These are phyloP conservation scores for Ptychobarbus kaznakovi DNA, from an alignment of 2,797 vertebrate species.

Conservation along the genomic window DNA sequence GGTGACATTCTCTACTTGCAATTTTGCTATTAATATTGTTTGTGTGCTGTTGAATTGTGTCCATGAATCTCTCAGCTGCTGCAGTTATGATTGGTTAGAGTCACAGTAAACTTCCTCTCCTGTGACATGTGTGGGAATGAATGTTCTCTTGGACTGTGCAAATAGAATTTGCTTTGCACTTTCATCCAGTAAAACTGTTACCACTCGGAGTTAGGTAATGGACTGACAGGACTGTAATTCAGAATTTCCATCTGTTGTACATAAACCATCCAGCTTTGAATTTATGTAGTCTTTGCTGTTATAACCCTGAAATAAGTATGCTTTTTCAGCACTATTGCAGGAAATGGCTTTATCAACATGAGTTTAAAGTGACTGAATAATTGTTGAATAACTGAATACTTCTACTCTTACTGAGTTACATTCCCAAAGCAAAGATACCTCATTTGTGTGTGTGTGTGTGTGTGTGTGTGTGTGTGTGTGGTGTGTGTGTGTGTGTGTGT, in stretches of 20 bases:
- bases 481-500: no score
- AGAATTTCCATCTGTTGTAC: background rate
- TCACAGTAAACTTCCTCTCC: constrained; percentile 32
- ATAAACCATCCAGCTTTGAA: background rate
- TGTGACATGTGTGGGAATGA: constrained; percentile 8
- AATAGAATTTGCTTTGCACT: constrained; percentile 14
- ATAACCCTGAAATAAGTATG: background rate
- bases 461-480: no score
- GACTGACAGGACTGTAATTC: background rate
- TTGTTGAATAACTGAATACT: background rate
- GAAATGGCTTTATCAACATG: background rate
- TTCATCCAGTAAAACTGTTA: constrained; percentile 23
- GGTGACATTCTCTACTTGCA: constrained; percentile 28
- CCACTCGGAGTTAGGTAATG: background rate
- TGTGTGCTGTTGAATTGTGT: constrained; percentile 48
- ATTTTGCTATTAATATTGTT: constrained; percentile 56
- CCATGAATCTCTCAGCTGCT: constrained; percentile 53
- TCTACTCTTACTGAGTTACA: background rate
- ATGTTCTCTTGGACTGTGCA: constrained; percentile 32
- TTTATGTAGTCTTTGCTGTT: background rate
- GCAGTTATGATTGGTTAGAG: constrained; percentile 38
- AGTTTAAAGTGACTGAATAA: background rate
- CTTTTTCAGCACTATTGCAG: background rate
- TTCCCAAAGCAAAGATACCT: background rate
- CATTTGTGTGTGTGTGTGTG: no score